Base-by-base conservation (phyloP, 2,797 vertebrate genomes). In the Anabacerthia variegaticeps region DNA sequence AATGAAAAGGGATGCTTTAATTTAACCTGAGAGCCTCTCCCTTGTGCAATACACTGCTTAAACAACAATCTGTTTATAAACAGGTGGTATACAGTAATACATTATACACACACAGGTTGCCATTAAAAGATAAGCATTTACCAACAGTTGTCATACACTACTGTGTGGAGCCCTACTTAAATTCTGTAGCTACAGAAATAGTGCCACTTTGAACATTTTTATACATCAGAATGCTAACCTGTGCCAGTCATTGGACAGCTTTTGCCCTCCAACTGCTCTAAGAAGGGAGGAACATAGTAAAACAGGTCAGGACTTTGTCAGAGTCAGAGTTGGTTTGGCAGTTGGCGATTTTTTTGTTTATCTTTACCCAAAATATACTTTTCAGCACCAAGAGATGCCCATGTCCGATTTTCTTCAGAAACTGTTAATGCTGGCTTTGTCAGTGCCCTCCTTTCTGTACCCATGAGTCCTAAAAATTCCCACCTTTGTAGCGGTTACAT, bases 71-170 rank as follows among this genome's bases (percentile, higher is more conserved):
- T 92, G 88, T 73, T 85, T 48, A 62, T 7, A 37, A 93, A 54
- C 86, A 94, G 73, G 84, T 68, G 81, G 54, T 37, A 20, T 18
- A 37, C 41, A 43, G 11, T 30, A 75, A 54, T 36, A 59, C 30
- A 65, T 75, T 34, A 63, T 5, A 28, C 49, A 88, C 76, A 91
- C 54, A 39, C 43, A 67, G 58, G 71, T 59, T 92, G 78, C 44
- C 61, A 24, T 61, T 54, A 74, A 54, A 66, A 93, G 67, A 54
- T 54, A 79, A 87, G 77, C 63, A 56, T 54, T 92, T 91, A 78
- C 77, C 90, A 92, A 27, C 48, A 90, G 76, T 27, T 76, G 48
- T 27, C 39, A 43, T 51, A 37, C 7, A 2, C 51, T 59, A 5
- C 41, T 24, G 6, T 0, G 22, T 43, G 36, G 56, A 91, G 84